Conservation (phyloP, 2,888 invertebrate genomes). For the Agrochola macilenta region DNA sequence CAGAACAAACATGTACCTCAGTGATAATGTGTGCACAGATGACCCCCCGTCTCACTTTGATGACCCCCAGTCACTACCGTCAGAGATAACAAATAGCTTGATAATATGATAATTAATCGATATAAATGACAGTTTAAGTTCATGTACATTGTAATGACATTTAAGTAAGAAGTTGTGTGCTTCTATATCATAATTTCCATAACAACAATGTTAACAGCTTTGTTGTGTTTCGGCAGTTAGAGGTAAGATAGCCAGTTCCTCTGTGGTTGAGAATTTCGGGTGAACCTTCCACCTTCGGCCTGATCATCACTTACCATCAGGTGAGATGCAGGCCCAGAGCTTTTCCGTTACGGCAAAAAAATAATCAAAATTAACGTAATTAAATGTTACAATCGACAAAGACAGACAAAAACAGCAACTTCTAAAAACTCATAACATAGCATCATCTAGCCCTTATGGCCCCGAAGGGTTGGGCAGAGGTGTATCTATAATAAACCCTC, state of each 20-base stretch:
- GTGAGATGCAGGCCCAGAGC: no score
- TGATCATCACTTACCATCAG: no score
- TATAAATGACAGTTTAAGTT: conserved; percentile 22
- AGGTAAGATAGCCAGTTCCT: no score
- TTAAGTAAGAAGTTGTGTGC: background rate
- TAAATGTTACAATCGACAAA: background rate
- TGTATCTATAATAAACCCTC: no score
- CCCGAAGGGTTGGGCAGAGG: no score
- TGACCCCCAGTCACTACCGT: conserved; percentile 40
- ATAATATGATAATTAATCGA: conserved; percentile 36
- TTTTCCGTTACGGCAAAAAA: no score
- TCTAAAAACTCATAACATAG: background rate
- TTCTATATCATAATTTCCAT: background rate
- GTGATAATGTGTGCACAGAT: conserved; percentile 39
- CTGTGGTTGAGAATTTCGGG: no score
- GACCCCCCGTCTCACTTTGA: conserved; percentile 30
- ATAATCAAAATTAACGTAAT: background rate
- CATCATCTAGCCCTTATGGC: no score
- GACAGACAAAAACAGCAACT: background rate
- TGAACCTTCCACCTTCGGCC: no score
- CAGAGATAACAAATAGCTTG: conserved; percentile 43
- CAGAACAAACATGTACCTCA: conserved; percentile 19
- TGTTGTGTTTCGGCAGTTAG: no score
- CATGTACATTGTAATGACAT: conserved; percentile 13
- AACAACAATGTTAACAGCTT: no score